These are phyloP conservation scores for Lamellibrachia columna DNA, from an alignment of 2,888 invertebrate species.

Conservation along the genomic window DNA sequence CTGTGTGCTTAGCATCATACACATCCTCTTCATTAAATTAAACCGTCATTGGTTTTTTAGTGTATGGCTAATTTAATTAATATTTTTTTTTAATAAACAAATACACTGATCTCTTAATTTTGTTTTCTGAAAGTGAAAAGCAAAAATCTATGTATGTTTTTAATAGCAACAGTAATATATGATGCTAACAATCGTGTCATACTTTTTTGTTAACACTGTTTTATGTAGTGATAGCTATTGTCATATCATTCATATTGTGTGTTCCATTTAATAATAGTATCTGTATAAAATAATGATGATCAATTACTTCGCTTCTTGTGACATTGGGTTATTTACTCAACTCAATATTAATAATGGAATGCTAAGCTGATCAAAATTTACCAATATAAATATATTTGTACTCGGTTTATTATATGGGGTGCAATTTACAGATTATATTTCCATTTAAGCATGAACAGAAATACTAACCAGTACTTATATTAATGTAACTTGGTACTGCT, in stretches of 20 bases:
- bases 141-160: neutral
- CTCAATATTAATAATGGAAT: neutral
- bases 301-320: neutral
- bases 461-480: too few species aligned
- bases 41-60: neutral
- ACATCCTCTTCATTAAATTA: neutral
- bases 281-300: too few species aligned
- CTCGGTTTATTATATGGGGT: neutral
- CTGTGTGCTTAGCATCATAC: neutral
- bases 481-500: neutral
- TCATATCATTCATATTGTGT: too few species aligned
- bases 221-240: neutral
- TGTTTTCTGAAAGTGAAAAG: neutral
- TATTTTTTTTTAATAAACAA: neutral
- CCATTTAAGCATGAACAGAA: too few species aligned
- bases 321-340: neutral
- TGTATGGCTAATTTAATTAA: neutral
- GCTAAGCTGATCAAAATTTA: neutral
- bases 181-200: neutral
- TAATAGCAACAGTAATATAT: neutral
- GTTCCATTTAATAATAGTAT: too few species aligned
- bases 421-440: neutral
- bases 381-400: neutral
- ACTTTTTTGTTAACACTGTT: neutral
- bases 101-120: neutral